These are phyloP conservation scores for Zaprionus vittiger DNA, from an alignment of 1,140 invertebrate genomes.

Conservation along the genomic window DNA sequence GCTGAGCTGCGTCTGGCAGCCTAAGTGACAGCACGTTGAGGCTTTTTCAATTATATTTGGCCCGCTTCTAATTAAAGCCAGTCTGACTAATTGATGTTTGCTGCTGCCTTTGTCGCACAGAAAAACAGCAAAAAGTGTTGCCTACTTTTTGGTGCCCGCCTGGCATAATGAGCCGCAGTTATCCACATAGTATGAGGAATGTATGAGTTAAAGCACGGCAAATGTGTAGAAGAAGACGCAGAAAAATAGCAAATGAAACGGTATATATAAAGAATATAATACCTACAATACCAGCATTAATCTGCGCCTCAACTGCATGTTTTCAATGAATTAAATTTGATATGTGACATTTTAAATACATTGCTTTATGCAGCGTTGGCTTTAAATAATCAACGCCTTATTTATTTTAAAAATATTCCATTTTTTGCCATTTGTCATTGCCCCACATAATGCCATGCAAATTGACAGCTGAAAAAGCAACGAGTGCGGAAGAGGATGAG, in stretches of 20 bases:
- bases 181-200: neutral
- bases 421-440: neutral
- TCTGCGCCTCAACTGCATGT: too few relatives aligned
- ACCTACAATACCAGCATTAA: neutral
- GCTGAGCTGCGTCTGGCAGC: neutral
- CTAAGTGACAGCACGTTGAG: constrained; percentile 38
- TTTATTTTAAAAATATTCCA: neutral
- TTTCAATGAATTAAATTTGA: neutral
- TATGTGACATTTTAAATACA: neutral
- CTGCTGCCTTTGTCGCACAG: neutral
- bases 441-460: neutral
- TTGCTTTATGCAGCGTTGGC: neutral
- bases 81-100: constrained; percentile 43
- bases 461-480: neutral
- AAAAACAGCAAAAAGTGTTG: constrained; percentile 28
- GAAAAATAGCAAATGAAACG: neutral
- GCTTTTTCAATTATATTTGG: constrained; percentile 56
- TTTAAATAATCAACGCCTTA: neutral
- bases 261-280: too few relatives aligned
- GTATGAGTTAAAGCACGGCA: neutral
- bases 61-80: constrained; percentile 39
- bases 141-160: constrained; percentile 19
- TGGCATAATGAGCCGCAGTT: neutral
- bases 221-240: neutral
- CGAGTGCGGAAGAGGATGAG: neutral